Conservation (phyloP, 2,888 invertebrate species). For the Bursaphelenchus okinawaensis region DNA sequence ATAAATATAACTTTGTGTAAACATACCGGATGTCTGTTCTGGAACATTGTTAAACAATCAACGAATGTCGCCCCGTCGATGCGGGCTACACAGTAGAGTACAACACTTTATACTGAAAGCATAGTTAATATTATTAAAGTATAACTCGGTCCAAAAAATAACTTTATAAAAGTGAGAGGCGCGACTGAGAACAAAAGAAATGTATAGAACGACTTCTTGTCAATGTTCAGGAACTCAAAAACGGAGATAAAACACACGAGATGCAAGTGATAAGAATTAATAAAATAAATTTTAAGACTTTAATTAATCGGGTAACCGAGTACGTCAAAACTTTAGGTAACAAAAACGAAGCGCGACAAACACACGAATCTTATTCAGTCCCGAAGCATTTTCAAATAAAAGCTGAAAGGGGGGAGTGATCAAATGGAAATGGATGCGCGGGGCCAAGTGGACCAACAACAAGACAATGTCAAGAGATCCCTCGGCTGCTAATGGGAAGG, state of each 20-base stretch:
- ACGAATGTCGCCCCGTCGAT: slow-evolving; percentile 6
- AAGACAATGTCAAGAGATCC: background rate
- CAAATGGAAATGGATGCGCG: background rate
- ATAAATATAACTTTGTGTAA: too few species aligned
- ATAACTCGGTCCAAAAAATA: too few species aligned
- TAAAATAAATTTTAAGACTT: too few species aligned
- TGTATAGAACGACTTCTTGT: too few species aligned
- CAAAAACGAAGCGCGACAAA: background rate
- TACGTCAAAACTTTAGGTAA: background rate
- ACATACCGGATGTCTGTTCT: slow-evolving; percentile 14
- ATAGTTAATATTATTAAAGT: too few species aligned
- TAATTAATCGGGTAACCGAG: background rate
- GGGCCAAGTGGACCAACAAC: background rate
- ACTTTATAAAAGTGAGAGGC: too few species aligned
- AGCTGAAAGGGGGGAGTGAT: background rate
- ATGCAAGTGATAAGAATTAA: too few species aligned
- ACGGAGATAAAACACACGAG: too few species aligned
- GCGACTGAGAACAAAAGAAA: too few species aligned
- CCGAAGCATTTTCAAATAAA: background rate
- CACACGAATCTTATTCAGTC: background rate
- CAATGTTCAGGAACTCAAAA: too few species aligned
- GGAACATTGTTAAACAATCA: slow-evolving; percentile 3
- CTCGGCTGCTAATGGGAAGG: background rate
- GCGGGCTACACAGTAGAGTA: too few species aligned
- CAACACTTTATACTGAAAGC: too few species aligned